phyloP scores from a whole-genome alignment of 2,888 invertebrate genomes.

The Nudaria mundana region DNA sequence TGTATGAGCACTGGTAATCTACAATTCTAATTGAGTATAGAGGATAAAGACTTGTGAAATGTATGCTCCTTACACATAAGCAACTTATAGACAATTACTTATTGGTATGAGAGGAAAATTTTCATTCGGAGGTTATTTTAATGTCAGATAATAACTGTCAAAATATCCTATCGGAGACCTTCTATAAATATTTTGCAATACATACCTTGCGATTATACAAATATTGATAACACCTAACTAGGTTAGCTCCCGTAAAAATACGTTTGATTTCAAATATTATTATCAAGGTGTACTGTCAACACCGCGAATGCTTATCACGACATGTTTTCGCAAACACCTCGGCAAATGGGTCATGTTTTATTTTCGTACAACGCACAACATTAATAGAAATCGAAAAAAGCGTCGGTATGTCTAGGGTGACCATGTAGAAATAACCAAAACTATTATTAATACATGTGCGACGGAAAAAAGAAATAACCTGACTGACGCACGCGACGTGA shows the following conservation, averaged over 20 bases:
- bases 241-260: constrained; percentile 72
- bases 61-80: constrained; percentile 25
- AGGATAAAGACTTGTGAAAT: constrained; percentile 28
- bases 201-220: constrained; percentile 58
- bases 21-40: constrained; percentile 33
- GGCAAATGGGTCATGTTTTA: constrained; percentile 64
- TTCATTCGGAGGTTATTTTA: constrained; percentile 10
- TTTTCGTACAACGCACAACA: constrained; percentile 49
- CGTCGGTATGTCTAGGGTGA: constrained; percentile 53
- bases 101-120: constrained; percentile 22
- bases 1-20: constrained; percentile 34
- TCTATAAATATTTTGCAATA: constrained; percentile 57
- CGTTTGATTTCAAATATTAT: constrained; percentile 70
- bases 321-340: constrained; percentile 59
- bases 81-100: constrained; percentile 17
- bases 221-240: constrained; percentile 70
- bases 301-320: constrained; percentile 70
- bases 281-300: constrained; percentile 71
- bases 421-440: constrained; percentile 47
- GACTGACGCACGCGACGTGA: constrained; percentile 68
- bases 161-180: constrained; percentile 20
- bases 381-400: constrained; percentile 40
- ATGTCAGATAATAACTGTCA: constrained; percentile 13
- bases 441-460: constrained; percentile 43
- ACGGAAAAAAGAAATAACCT: constrained; percentile 58